Percentiles rank a stretch among this genome's conserved stretches.
phyloP scores from a whole-genome alignment of 2,113 vertebrate genomes.

The Salvelinus sp. region DNA sequence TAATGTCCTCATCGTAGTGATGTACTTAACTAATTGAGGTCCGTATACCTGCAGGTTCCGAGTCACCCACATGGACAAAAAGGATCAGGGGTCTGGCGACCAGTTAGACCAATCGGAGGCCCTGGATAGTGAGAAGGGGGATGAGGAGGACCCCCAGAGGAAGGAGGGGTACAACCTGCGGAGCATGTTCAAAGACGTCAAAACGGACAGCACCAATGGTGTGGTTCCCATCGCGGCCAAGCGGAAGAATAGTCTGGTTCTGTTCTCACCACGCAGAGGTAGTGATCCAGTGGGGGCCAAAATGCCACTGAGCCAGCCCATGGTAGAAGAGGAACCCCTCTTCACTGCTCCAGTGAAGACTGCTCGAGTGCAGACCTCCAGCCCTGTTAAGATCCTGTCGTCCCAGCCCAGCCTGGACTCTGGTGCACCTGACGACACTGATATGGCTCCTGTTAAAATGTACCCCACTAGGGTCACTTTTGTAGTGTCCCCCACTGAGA shows the following conservation, averaged over 20 bases:
- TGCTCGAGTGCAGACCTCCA: neutral
- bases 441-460: neutral
- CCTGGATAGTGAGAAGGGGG: slow-evolving; percentile 54
- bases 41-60: slow-evolving; percentile 76
- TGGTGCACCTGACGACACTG: no score
- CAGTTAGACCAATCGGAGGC: slow-evolving; percentile 54
- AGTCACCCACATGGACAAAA: slow-evolving; percentile 88
- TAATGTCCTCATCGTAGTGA: neutral
- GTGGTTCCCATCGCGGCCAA: slow-evolving; percentile 39
- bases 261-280: slow-evolving; percentile 52
- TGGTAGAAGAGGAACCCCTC: slow-evolving; percentile 35
- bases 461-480: neutral
- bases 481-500: neutral
- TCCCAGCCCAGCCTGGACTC: neutral
- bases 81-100: slow-evolving; percentile 59
- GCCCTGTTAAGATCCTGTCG: neutral
- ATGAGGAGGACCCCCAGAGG: neutral
- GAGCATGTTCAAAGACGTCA: slow-evolving; percentile 70
- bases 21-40: neutral
- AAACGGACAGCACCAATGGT: slow-evolving; percentile 40
- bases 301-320: slow-evolving; percentile 39
- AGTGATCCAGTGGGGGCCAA: slow-evolving; percentile 50
- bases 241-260: slow-evolving; percentile 53
- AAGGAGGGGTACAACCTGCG: slow-evolving; percentile 65
- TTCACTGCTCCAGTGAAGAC: neutral